Percentiles rank a stretch among this genome's conserved stretches.
These are phyloP conservation scores for Caenorhabditis sulstoni DNA, from an alignment of 2,888 invertebrate genomes.

Conservation along the genomic window DNA sequence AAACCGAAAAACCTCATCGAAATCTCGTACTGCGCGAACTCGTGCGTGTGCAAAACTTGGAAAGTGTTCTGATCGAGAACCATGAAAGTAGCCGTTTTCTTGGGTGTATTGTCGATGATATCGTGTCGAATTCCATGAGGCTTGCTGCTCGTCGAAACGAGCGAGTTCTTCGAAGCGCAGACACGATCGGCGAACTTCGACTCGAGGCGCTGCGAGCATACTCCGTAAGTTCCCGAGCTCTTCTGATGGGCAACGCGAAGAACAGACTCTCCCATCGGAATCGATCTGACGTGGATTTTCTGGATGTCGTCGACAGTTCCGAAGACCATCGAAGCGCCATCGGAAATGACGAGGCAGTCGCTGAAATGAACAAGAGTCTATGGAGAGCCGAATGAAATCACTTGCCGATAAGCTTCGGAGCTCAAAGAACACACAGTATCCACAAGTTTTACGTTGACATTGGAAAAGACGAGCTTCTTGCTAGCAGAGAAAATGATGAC, in stretches of 20 bases:
- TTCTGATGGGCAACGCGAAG: constrained; percentile 91
- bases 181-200: constrained; percentile 82
- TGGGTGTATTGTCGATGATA: constrained; percentile 83
- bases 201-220: constrained; percentile 89
- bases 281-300: constrained; percentile 84
- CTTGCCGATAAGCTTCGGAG: constrained; percentile 90
- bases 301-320: constrained; percentile 79
- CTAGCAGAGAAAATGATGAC: constrained; percentile 96
- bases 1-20: constrained; percentile 66
- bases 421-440: constrained; percentile 98
- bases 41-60: constrained; percentile 94
- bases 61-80: constrained; percentile 97
- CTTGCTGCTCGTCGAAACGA: constrained; percentile 17
- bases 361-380: too few relatives aligned
- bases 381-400: neutral
- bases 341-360: constrained; percentile 88
- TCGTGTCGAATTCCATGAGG: constrained; percentile 23
- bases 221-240: constrained; percentile 91
- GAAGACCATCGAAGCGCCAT: constrained; percentile 91
- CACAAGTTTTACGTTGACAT: constrained; percentile 84
- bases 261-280: constrained; percentile 94
- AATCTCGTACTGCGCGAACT: constrained; percentile 89
- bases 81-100: constrained; percentile 83
- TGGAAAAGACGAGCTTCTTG: constrained; percentile 81
- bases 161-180: constrained; percentile 45